phyloP scores from a whole-genome alignment of 2,888 invertebrate species.

The Tetragonisca angustula region DNA sequence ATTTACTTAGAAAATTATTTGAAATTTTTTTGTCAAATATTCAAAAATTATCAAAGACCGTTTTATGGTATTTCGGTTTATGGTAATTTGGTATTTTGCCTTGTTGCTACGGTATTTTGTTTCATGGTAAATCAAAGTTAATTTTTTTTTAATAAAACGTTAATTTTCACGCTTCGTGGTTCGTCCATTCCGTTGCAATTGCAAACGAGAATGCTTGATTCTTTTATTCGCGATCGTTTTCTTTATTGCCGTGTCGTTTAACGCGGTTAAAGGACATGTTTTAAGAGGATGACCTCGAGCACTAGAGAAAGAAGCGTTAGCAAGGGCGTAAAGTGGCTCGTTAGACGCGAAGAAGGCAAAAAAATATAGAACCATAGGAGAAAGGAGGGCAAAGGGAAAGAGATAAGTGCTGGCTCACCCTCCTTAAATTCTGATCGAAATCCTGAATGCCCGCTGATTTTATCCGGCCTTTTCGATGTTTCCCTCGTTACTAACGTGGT shows the following conservation, averaged over 20 bases:
- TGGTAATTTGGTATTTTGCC: too few relatives aligned
- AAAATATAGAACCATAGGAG: not conserved
- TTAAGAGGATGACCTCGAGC: not conserved
- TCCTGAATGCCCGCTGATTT: conserved; percentile 40
- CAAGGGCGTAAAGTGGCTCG: conserved; percentile 37
- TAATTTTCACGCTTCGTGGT: too few relatives aligned
- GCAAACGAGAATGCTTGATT: too few relatives aligned
- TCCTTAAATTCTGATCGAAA: conserved; percentile 54
- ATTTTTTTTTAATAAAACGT: not conserved
- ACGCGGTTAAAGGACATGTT: not conserved
- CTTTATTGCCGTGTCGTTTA: not conserved
- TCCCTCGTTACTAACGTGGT: not conserved
- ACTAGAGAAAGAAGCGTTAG: not conserved
- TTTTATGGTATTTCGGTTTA: too few relatives aligned
- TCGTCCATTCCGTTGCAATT: too few relatives aligned
- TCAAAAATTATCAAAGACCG: too few relatives aligned
- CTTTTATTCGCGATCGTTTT: not conserved
- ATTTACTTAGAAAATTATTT: too few relatives aligned
- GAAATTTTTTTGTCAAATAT: too few relatives aligned
- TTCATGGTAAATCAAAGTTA: not conserved
- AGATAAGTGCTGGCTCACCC: conserved; percentile 16
- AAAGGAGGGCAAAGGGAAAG: not conserved
- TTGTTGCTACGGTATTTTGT: too few relatives aligned
- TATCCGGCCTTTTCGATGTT: conserved; percentile 4
- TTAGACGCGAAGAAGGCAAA: conserved; percentile 28